Percentiles rank a stretch among this genome's conserved stretches.
Evolutionary conservation across 2,113 vertebrate genomes (phyloP).

Genomic region (Bostrychus sinensis): DNA sequence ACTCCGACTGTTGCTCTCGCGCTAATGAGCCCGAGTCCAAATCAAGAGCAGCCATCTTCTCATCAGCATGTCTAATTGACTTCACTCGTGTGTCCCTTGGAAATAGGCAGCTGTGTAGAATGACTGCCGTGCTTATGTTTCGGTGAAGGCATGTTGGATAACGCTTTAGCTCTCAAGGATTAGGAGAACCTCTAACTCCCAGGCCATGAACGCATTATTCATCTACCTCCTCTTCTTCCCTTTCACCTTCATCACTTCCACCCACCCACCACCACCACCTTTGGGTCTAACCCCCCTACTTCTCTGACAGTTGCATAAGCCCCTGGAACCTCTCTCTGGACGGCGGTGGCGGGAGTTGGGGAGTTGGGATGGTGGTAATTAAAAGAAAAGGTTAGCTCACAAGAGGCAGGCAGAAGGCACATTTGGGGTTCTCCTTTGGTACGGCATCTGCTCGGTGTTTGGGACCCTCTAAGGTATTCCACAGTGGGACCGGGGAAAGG

Average conservation of each 20-base stretch:
- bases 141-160: slow-evolving; percentile 64
- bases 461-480: slow-evolving; percentile 50
- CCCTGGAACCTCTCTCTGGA: slow-evolving; percentile 70
- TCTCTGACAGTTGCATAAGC: slow-evolving; percentile 74
- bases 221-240: slow-evolving; percentile 58
- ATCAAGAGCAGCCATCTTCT: slow-evolving; percentile 61
- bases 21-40: slow-evolving; percentile 59
- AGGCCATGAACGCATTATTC: slow-evolving; percentile 74
- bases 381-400: slow-evolving; percentile 82
- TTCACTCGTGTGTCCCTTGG: slow-evolving; percentile 42
- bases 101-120: slow-evolving; percentile 54
- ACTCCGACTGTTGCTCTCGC: slow-evolving; percentile 34
- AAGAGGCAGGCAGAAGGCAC: slow-evolving; percentile 60
- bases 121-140: slow-evolving; percentile 45
- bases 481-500: slow-evolving; percentile 50
- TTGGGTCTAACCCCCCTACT: slow-evolving; percentile 33
- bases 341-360: slow-evolving; percentile 56
- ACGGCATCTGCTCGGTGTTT: slow-evolving; percentile 71
- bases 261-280: slow-evolving; percentile 38
- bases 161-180: slow-evolving; percentile 67
- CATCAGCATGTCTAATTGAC: slow-evolving; percentile 66
- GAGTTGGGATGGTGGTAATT: slow-evolving; percentile 78
- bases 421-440: slow-evolving; percentile 65
- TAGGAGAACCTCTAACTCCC: slow-evolving; percentile 68
- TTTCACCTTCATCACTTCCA: slow-evolving; percentile 57